Evolutionary conservation across 1,140 invertebrate genomes (phyloP).

Genomic region (Drosophila ohnishii): DNA sequence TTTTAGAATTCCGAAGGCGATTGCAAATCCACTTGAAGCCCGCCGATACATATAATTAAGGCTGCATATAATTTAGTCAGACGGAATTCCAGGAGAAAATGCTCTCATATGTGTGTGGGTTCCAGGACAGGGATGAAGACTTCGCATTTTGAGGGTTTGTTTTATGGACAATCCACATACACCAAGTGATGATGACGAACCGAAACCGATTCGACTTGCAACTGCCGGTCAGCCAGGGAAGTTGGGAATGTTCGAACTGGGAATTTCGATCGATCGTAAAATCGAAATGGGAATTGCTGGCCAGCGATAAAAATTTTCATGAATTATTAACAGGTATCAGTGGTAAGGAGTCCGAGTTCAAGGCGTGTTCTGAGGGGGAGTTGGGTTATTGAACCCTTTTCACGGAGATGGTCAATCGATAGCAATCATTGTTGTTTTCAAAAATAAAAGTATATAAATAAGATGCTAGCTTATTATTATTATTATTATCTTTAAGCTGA

Average conservation of each 20-base stretch:
- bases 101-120: slow-evolving; percentile 26
- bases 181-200: slow-evolving; percentile 51
- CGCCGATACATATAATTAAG: slow-evolving; percentile 33
- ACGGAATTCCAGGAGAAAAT: slow-evolving; percentile 21
- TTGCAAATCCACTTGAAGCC: slow-evolving; percentile 27
- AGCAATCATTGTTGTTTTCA: not conserved
- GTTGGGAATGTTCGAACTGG: slow-evolving; percentile 69
- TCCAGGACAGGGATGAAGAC: slow-evolving; percentile 21
- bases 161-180: slow-evolving; percentile 23
- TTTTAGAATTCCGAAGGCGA: slow-evolving; percentile 34
- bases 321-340: slow-evolving; percentile 76
- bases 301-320: slow-evolving; percentile 69
- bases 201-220: slow-evolving; percentile 34
- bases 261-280: slow-evolving; percentile 79
- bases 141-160: slow-evolving; percentile 13
- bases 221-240: slow-evolving; percentile 18
- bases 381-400: slow-evolving; percentile 63
- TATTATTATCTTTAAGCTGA: too few relatives aligned
- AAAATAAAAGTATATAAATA: not conserved
- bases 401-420: slow-evolving; percentile 18
- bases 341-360: slow-evolving; percentile 8
- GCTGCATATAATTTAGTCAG: slow-evolving; percentile 5
- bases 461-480: not conserved
- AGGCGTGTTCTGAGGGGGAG: not conserved
- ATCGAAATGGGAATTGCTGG: slow-evolving; percentile 71